These are phyloP conservation scores for Cinara cedri DNA, from an alignment of 2,888 invertebrate species.

Conservation along the genomic window DNA sequence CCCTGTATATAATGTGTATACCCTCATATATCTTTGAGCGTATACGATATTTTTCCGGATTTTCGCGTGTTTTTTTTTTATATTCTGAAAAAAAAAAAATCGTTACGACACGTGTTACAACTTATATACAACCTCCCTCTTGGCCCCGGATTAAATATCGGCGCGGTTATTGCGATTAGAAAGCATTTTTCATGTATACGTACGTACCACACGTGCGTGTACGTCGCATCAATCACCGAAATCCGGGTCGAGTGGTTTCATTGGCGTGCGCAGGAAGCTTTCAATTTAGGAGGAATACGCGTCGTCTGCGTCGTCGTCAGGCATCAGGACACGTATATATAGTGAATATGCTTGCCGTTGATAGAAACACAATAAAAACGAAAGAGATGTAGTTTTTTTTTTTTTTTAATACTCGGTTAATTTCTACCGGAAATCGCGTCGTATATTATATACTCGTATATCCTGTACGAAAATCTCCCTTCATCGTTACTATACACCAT, in stretches of 20 bases:
- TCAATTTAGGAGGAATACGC: conserved; percentile 14
- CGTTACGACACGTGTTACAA: too few species aligned
- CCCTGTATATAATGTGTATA: too few species aligned
- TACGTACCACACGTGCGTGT: not conserved
- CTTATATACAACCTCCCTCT: too few species aligned
- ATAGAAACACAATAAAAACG: conserved; percentile 25
- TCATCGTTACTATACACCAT: too few species aligned
- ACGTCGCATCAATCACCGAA: conserved; percentile 12
- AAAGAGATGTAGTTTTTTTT: conserved; percentile 2
- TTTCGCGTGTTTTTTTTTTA: not conserved
- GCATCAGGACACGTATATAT: not conserved
- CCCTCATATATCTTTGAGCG: too few species aligned
- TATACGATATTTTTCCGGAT: too few species aligned
- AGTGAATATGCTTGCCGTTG: not conserved
- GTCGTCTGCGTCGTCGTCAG: too few species aligned
- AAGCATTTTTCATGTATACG: conserved; percentile 6
- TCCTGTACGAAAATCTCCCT: not conserved
- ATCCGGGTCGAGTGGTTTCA: conserved; percentile 38
- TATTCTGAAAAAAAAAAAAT: not conserved
- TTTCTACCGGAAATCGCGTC: conserved; percentile 1
- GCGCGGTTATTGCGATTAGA: not conserved
- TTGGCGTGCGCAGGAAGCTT: conserved; percentile 27
- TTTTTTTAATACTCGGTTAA: conserved; percentile 26
- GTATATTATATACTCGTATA: not conserved
- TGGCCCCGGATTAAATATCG: too few species aligned